A percentile compares a stretch with the other conserved stretches of the same genome.
These are phyloP conservation scores for Gallirallus australis DNA, from an alignment of 2,797 vertebrate species.

Conservation along the genomic window DNA sequence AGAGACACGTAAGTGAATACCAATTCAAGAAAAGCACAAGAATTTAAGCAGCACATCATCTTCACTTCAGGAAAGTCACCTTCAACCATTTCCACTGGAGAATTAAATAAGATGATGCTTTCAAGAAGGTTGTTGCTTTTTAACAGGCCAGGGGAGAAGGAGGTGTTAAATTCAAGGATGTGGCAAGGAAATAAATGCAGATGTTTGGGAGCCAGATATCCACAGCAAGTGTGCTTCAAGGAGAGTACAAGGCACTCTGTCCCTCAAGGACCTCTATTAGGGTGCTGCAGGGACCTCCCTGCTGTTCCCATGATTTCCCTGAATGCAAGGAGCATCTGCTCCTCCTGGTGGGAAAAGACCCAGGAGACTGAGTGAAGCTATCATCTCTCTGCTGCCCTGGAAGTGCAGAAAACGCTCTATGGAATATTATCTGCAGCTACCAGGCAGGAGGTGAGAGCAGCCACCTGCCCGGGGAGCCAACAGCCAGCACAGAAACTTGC, in stretches of 20 bases:
- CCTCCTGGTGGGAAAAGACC: background rate
- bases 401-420: background rate
- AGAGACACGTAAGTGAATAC: background rate
- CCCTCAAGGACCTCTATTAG: background rate
- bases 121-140: background rate
- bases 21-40: background rate
- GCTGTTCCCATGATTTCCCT: background rate
- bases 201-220: background rate
- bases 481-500: background rate
- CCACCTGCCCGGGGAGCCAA: background rate
- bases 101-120: background rate
- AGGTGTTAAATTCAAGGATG: background rate
- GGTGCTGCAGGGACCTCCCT: background rate
- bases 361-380: background rate
- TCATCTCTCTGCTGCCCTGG: background rate
- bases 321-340: background rate
- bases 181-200: background rate
- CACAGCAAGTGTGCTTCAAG: background rate
- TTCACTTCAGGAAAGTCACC: constrained; percentile 3
- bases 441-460: constrained; percentile 4
- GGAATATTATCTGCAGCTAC: background rate
- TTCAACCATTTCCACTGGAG: background rate
- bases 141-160: background rate
- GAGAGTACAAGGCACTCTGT: background rate
- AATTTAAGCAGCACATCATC: background rate